phyloP scores from a whole-genome alignment of 2,113 vertebrate species.

The Lontra canadensis region DNA sequence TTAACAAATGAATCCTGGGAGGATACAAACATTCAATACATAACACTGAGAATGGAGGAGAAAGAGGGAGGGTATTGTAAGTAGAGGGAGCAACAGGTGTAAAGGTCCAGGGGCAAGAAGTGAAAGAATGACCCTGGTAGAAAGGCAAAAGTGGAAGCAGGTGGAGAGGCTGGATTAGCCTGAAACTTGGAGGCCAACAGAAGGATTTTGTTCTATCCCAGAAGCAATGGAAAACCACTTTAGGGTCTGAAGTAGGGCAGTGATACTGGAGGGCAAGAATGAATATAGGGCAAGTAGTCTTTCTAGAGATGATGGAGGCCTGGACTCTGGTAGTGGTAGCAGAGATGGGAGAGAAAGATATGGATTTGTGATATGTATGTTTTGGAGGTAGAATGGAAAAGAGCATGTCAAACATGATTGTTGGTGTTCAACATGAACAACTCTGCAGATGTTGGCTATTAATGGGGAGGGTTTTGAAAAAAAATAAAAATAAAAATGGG shows the following conservation, averaged over 20 bases:
- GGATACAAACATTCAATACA: not conserved
- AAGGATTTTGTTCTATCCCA: not conserved
- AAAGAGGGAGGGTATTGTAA: not conserved
- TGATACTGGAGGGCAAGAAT: not conserved
- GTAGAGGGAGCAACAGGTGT: not conserved
- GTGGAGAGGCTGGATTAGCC: not conserved
- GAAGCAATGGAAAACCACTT: not conserved
- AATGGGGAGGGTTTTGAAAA: not conserved
- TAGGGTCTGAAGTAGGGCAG: not conserved
- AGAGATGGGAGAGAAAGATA: not conserved
- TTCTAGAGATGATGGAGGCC: too few species aligned
- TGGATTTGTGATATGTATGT: not conserved
- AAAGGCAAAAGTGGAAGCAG: not conserved
- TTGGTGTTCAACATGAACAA: not conserved
- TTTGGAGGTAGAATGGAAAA: not conserved
- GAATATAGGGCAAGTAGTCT: not conserved
- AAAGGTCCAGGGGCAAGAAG: not conserved
- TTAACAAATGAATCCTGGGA: not conserved
- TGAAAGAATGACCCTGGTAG: not conserved
- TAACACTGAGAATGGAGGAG: not conserved
- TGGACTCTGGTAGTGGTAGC: not conserved
- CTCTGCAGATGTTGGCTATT: not conserved
- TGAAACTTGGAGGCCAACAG: not conserved
- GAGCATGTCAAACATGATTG: not conserved
- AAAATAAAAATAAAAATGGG: not conserved